Evolutionary conservation across 30 jellyfish, hydroid and myxozoan species (phyloP).

Genomic region (Cassiopea xamachana): DNA sequence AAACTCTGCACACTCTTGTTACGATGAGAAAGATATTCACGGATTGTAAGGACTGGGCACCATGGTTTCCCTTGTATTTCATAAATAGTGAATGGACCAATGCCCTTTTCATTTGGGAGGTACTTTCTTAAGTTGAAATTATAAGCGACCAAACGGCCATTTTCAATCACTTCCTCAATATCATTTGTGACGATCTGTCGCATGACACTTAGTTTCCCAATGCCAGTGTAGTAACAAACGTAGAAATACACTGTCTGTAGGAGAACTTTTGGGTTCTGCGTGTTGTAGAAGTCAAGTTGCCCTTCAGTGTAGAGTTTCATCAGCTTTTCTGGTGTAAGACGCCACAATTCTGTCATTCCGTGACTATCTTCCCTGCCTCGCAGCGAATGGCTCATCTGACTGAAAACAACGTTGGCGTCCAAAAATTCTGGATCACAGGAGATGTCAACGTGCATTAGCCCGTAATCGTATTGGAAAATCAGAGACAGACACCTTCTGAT

Average conservation of each 20-base stretch:
- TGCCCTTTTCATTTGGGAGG: constrained; percentile 48
- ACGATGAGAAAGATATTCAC: constrained; percentile 55
- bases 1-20: constrained; percentile 47
- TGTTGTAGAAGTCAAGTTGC: constrained; percentile 58
- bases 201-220: constrained; percentile 69
- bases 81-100: constrained; percentile 61
- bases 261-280: constrained; percentile 51
- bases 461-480: constrained; percentile 67
- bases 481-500: constrained; percentile 51
- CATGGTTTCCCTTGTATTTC: constrained; percentile 73
- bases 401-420: constrained; percentile 54
- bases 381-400: constrained; percentile 52
- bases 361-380: constrained; percentile 58
- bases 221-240: constrained; percentile 68
- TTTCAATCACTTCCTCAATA: constrained; percentile 49
- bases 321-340: constrained; percentile 55
- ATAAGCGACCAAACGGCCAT: constrained; percentile 54
- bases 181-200: constrained; percentile 23
- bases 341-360: constrained; percentile 57
- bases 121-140: constrained; percentile 41
- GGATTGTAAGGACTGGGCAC: constrained; percentile 72
- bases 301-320: constrained; percentile 51
- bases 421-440: constrained; percentile 51
- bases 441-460: constrained; percentile 43
- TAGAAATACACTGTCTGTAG: constrained; percentile 60